Evolutionary conservation across 2,113 vertebrate genomes (phyloP), one percentile per base, ranked within the genome.

Genomic region (Actinemys pallida): DNA sequence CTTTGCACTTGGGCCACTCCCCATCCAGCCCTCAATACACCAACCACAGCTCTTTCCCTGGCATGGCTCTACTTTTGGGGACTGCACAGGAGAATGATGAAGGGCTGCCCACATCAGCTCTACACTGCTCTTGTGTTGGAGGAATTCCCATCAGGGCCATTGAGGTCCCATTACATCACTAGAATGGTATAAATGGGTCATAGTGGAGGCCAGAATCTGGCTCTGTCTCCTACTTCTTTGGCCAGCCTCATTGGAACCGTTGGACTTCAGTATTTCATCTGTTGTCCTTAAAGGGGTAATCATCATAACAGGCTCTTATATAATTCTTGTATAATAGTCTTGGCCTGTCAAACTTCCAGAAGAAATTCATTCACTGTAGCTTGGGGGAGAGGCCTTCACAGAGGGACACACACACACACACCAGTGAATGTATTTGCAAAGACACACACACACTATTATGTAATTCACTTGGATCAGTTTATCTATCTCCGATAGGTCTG

Each of bases 401-500:
- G 7, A 3, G 17, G 65, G 35, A 50, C 50, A 45, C 45, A 20
- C 35, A 69, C 65, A 65, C 35, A 35, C 7, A 17, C 14, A 35
- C 29, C 2, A 24, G 1, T 1, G 0, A 2, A 25, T 1, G 5
- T 11, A 35, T 65, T 19, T 16, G 10, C 12, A 11, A 0, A 25
- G 24, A 25, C 42, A 2, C 54, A 8, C 3, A 39, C 2, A 0
- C 2, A 22, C 19, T 4, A 29, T 79, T 4, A 4, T 24, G 1
- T 7, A 0, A 20, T 4, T 82, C 5, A 0, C 50, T 1, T 45
- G 45, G 17, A 0, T 5, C 47, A 0, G 1, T 0, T 12, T 16
- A 29, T 81, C 4, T n/a, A 25, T 12, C 20, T 6, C 20, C 0
- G 0, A 10, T 1, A 2, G 84, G 84, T 4, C 3, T 1, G 39